A percentile compares a stretch with the other conserved stretches of the same genome.
Evolutionary conservation across 1,140 invertebrate species (phyloP).

Genomic region (Diorhabda elongata): DNA sequence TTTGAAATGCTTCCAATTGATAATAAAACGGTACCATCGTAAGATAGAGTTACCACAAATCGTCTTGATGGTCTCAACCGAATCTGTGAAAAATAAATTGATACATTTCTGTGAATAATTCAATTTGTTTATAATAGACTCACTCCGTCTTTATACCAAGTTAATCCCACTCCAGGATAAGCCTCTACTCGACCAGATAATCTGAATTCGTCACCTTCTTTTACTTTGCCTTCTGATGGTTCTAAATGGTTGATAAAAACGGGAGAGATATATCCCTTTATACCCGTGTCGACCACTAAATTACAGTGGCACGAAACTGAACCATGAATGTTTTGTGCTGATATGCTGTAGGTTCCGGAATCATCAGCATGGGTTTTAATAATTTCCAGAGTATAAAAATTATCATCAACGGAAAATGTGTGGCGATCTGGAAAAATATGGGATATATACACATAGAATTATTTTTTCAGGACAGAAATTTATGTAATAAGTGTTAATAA

Average conservation of each 20-base stretch:
- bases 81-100: conserved; percentile 35
- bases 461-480: not conserved
- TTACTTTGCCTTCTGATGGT: conserved; percentile 53
- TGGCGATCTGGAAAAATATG: conserved; percentile 49
- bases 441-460: conserved; percentile 1
- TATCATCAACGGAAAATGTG: conserved; percentile 61
- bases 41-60: conserved; percentile 68
- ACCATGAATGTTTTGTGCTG: conserved; percentile 77
- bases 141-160: conserved; percentile 70
- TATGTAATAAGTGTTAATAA: too few species aligned
- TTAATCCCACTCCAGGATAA: conserved; percentile 74
- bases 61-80: conserved; percentile 70
- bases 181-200: conserved; percentile 72
- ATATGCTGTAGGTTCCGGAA: conserved; percentile 75
- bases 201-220: conserved; percentile 62
- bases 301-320: conserved; percentile 76
- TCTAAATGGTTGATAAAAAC: conserved; percentile 69
- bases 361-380: conserved; percentile 70
- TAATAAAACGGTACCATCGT: conserved; percentile 75
- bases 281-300: conserved; percentile 80
- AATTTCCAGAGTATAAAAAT: conserved; percentile 83
- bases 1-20: conserved; percentile 60
- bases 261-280: conserved; percentile 73
- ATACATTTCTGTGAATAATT: not conserved
- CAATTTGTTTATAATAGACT: conserved; percentile 19